Conservation (phyloP, 2,113 vertebrate genomes). For the Agapornis roseicollis region DNA sequence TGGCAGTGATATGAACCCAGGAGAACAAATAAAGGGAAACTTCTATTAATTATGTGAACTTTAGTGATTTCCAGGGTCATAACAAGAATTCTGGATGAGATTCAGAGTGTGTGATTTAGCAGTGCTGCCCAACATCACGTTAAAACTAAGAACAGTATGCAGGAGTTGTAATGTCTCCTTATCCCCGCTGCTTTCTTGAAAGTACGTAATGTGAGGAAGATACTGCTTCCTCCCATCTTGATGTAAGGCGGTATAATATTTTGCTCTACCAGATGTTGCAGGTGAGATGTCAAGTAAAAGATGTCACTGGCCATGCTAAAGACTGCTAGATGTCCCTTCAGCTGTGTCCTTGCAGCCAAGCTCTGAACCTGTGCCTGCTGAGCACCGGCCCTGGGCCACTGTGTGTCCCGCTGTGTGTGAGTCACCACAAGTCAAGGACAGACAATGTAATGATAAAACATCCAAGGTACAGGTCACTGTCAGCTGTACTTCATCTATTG, state of each 20-base stretch:
- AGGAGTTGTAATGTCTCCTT: background rate
- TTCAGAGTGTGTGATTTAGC: background rate
- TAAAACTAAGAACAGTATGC: background rate
- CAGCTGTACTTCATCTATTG: background rate
- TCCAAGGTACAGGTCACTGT: background rate
- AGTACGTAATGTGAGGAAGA: background rate
- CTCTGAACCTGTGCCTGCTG: rapidly evolving
- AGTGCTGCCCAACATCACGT: background rate
- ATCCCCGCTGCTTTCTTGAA: background rate
- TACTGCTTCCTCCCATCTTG: background rate
- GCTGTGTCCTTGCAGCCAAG: background rate
- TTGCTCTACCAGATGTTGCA: background rate
- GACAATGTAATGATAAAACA: background rate
- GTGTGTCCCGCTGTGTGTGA: background rate
- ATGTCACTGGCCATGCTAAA: background rate
- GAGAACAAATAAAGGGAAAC: background rate
- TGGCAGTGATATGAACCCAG: background rate
- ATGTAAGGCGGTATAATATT: background rate
- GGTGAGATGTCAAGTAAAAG: background rate
- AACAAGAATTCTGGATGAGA: background rate
- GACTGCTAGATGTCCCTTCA: background rate
- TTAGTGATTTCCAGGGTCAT: background rate
- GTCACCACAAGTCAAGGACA: background rate
- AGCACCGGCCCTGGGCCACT: background rate
- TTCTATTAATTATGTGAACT: background rate